Evolutionary conservation across 2,113 vertebrate genomes (phyloP).

Genomic region (Oryzias celebensis): DNA sequence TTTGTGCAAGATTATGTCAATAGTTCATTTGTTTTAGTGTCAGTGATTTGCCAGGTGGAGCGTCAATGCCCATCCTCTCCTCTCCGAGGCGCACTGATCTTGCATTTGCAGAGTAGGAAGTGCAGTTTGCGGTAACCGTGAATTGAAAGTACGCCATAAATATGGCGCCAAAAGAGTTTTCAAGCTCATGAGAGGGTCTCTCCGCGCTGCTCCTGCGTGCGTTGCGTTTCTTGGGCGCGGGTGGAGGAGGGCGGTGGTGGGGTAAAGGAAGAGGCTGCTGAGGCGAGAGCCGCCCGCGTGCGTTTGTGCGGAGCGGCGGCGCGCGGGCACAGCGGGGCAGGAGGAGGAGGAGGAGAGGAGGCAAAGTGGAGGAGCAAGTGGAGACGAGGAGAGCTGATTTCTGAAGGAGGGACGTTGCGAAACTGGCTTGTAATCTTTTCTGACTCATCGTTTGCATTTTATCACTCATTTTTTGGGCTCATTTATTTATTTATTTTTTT

Average conservation of each 20-base stretch:
- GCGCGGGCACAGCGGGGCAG: slow-evolving; percentile 36
- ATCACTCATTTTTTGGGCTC: slow-evolving; percentile 25
- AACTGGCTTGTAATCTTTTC: slow-evolving; percentile 66
- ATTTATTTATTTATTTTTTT: slow-evolving; percentile 12
- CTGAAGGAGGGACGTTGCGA: slow-evolving; percentile 77
- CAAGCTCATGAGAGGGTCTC: slow-evolving; percentile 76
- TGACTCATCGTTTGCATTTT: slow-evolving; percentile 69
- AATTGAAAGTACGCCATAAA: slow-evolving; percentile 99
- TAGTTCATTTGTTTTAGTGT: neutral
- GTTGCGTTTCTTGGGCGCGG: slow-evolving; percentile 37
- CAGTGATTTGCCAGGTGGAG: slow-evolving; percentile 48
- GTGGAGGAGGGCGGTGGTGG: slow-evolving; percentile 14
- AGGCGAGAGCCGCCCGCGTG: slow-evolving; percentile 62
- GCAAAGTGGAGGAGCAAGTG: slow-evolving; percentile 43
- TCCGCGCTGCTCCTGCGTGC: neutral
- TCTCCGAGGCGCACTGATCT: slow-evolving; percentile 62
- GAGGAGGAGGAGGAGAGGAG: slow-evolving; percentile 33
- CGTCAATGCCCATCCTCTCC: slow-evolving; percentile 52
- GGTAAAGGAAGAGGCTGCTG: slow-evolving; percentile 56
- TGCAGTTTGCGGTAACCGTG: slow-evolving; percentile 80
- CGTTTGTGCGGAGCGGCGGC: slow-evolving; percentile 48
- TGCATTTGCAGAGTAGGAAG: slow-evolving; percentile 63
- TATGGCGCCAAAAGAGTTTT: slow-evolving; percentile 97
- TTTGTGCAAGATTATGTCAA: neutral
- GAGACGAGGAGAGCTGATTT: slow-evolving; percentile 54